A percentile compares a stretch with the other conserved stretches of the same genome.
Evolutionary conservation across 1,140 invertebrate genomes (phyloP).

Genomic region (Eciton burchellii): DNA sequence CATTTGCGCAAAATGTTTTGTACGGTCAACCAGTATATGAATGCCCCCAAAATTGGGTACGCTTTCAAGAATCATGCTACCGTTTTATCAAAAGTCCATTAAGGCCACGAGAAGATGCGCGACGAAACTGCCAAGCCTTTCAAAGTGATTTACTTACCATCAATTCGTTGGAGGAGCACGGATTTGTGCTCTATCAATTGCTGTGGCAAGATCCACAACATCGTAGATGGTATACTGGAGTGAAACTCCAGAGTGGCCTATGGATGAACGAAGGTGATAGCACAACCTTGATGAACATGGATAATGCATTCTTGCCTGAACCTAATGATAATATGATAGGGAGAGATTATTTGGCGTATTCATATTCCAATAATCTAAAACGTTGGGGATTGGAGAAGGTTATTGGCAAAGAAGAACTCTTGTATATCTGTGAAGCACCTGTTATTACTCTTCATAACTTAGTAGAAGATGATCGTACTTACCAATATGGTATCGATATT

Average conservation of each 20-base stretch:
- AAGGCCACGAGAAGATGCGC: slow-evolving; percentile 91
- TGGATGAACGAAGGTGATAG: slow-evolving; percentile 95
- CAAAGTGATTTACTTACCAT: slow-evolving; percentile 93
- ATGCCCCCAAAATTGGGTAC: slow-evolving; percentile 94
- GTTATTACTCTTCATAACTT: slow-evolving; percentile 89
- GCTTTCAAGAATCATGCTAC: slow-evolving; percentile 92
- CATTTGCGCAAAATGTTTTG: slow-evolving; percentile 72
- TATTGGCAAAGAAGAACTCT: slow-evolving; percentile 90
- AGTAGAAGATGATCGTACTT: slow-evolving; percentile 91
- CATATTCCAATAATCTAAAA: slow-evolving; percentile 89
- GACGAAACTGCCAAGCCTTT: slow-evolving; percentile 92
- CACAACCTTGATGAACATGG: slow-evolving; percentile 90
- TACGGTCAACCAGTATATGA: slow-evolving; percentile 81
- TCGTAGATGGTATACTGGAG: slow-evolving; percentile 94
- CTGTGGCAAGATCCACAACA: slow-evolving; percentile 93
- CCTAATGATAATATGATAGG: slow-evolving; percentile 82
- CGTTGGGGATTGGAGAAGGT: slow-evolving; percentile 94
- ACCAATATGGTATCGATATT: slow-evolving; percentile 92
- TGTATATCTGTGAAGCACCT: slow-evolving; percentile 96
- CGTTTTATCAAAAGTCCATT: slow-evolving; percentile 94
- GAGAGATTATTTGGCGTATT: slow-evolving; percentile 89
- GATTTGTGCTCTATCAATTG: slow-evolving; percentile 92
- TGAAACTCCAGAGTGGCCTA: slow-evolving; percentile 89
- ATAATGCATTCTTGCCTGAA: slow-evolving; percentile 92
- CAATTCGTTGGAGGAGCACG: slow-evolving; percentile 94